Percentiles rank a stretch among this genome's conserved stretches.
Conservation (phyloP, 2,113 vertebrate species). For the Oreochromis tanganicae region DNA sequence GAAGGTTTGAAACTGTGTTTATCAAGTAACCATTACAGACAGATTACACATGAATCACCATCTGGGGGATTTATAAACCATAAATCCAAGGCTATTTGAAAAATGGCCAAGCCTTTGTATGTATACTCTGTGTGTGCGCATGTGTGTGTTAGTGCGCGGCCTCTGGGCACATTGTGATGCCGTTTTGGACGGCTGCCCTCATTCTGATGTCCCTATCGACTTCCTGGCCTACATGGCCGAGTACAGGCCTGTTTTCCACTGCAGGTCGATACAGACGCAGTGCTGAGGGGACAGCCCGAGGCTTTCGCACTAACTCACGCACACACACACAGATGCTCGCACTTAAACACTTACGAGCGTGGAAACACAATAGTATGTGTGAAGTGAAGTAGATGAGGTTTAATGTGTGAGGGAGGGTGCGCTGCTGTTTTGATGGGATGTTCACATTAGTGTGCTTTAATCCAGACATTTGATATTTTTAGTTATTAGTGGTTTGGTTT, state of each 20-base stretch:
- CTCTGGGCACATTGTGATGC: conserved; percentile 44
- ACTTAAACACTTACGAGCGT: conserved; percentile 41
- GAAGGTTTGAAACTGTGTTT: conserved; percentile 21
- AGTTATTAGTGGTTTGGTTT: not conserved
- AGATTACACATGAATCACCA: conserved; percentile 44
- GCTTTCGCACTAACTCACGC: conserved; percentile 14
- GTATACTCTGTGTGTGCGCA: not conserved
- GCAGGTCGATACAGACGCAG: conserved; percentile 57
- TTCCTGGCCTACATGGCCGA: conserved; percentile 59
- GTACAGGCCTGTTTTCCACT: conserved; percentile 44
- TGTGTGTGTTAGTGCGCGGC: not conserved
- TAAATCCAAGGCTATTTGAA: conserved; percentile 46
- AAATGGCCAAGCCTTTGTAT: conserved; percentile 39
- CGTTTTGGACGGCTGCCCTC: conserved; percentile 59
- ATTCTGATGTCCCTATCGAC: conserved; percentile 62
- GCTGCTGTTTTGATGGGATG: conserved; percentile 10
- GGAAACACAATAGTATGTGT: conserved; percentile 36
- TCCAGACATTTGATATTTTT: not conserved
- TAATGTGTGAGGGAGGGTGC: not conserved
- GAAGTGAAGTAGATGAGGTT: not conserved
- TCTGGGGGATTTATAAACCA: conserved; percentile 33
- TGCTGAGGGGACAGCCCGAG: conserved; percentile 50
- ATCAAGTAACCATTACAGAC: conserved; percentile 30
- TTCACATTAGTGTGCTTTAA: conserved; percentile 31
- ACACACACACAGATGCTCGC: conserved; percentile 5